Percentiles rank a stretch among this genome's conserved stretches.
These are phyloP conservation scores for Huso huso DNA, from an alignment of 2,797 vertebrate genomes.

Conservation along the genomic window DNA sequence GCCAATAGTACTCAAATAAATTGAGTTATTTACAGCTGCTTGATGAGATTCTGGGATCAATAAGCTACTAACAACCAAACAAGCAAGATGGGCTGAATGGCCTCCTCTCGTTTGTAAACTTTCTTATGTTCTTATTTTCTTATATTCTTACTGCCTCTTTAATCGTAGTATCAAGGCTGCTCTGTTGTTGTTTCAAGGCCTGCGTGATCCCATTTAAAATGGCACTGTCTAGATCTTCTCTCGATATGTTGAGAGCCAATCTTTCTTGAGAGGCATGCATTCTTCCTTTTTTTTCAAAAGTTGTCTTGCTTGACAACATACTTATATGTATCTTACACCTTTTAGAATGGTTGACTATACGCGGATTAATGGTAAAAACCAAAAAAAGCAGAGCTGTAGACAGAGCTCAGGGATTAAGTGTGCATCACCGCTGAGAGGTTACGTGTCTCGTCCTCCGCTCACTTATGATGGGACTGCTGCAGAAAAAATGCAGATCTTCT, in stretches of 20 bases:
- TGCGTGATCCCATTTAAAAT: conserved; percentile 15
- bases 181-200: conserved; percentile 13
- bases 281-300: background rate
- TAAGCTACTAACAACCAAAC: no score
- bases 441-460: no score
- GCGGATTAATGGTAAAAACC: background rate
- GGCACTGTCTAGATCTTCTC: conserved; percentile 8
- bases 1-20: no score
- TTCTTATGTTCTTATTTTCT: no score
- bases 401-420: conserved; percentile 7
- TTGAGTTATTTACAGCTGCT: no score
- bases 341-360: no score
- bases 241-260: conserved; percentile 4
- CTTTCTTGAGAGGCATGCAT: conserved; percentile 7
- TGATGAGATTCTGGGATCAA: no score
- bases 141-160: no score
- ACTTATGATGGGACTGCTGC: no score
- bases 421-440: conserved; percentile 6
- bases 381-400: background rate
- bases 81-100: no score
- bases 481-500: no score
- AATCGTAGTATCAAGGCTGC: background rate
- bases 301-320: background rate
- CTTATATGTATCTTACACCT: background rate
- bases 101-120: no score